Percentiles rank a stretch among this genome's conserved stretches.
Evolutionary conservation across 2,113 vertebrate species (phyloP).

Genomic region (Nannobrachium achirus): DNA sequence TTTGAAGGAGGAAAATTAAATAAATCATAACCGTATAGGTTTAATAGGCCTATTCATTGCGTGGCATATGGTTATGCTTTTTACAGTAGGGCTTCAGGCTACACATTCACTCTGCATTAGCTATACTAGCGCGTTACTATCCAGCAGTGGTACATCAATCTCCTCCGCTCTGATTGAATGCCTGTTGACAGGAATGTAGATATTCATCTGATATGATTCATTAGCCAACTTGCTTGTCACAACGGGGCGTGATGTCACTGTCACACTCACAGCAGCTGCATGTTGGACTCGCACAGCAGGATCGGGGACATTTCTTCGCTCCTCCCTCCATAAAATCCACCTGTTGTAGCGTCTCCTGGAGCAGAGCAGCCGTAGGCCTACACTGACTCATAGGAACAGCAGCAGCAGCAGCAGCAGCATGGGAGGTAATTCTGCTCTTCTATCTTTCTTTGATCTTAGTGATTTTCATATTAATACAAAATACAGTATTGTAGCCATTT

Average conservation of each 20-base stretch:
- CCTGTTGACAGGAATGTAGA: constrained; percentile 10
- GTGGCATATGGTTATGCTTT: too few relatives aligned
- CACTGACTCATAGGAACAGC: background rate
- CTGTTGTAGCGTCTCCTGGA: constrained; percentile 48
- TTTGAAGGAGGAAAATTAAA: too few relatives aligned
- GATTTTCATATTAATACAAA: too few relatives aligned
- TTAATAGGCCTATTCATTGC: too few relatives aligned
- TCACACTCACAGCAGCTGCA: constrained; percentile 15
- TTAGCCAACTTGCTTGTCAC: constrained; percentile 25
- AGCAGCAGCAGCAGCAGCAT: constrained; percentile 33
- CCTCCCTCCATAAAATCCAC: constrained; percentile 54
- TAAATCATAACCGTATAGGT: too few relatives aligned
- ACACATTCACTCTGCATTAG: too few relatives aligned
- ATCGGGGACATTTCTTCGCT: constrained; percentile 40
- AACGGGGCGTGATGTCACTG: constrained; percentile 48
- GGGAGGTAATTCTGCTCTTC: constrained; percentile 54
- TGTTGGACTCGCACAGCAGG: constrained; percentile 54
- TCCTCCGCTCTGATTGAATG: background rate
- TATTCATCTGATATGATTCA: constrained; percentile 30
- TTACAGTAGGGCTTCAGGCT: too few relatives aligned
- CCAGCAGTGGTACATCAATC: background rate
- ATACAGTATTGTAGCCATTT: too few relatives aligned
- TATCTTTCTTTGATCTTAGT: too few relatives aligned
- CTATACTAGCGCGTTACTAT: too few relatives aligned
- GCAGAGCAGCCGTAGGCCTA: constrained; percentile 17